Evolutionary conservation across 2,113 vertebrate genomes (phyloP), one percentile per base, ranked within the genome.

Genomic region (Oryzias celebensis): DNA sequence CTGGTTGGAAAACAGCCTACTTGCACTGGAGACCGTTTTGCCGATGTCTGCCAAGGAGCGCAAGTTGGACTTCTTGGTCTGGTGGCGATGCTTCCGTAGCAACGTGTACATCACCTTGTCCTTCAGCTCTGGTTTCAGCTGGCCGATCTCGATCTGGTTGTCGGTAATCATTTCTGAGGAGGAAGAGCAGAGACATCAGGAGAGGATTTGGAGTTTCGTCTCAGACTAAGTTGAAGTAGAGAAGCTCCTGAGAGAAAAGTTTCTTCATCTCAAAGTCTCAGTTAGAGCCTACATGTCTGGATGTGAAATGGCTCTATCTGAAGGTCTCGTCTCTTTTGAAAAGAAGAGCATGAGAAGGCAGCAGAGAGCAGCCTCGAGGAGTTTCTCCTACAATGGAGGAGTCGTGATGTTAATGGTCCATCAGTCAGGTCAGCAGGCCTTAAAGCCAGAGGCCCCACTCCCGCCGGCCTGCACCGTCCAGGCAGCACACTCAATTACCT

Each of bases 1-100:
- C 56, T 91, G 93, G 94, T 91, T 95, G 94, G 94, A 90, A 94
- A 98, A 98, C 95, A 97, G 95, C 94, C 96, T 96, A 96, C 97
- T 98, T 95, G 97, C 96, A 93, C 95, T 96, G 91, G 97, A 98
- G 88, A 98, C 96, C n/a, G 96, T 98, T 92, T 96, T 98, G 73
- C 96, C 96, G 3, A 98, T 98, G 91, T 98, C 96, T 6, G 96
- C 96, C 91, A 98, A 89, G 0, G 97, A 98, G 31, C 96, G 96
- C 54, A 98, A 94, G 89, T 98, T 98, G 83, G 96, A 98, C 75
- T 99, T 99, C 93, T 99, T 99, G 80, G 97, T 98, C 90, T 98
- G 97, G 86, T 99, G 97, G 17, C 95, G 93, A 76, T 99, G 97
- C 80, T 93, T 97, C 83, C 97, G 93, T 58, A 99, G 93, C 88